Conservation (phyloP, 2,888 invertebrate species). For the Boloria euphrosyne region DNA sequence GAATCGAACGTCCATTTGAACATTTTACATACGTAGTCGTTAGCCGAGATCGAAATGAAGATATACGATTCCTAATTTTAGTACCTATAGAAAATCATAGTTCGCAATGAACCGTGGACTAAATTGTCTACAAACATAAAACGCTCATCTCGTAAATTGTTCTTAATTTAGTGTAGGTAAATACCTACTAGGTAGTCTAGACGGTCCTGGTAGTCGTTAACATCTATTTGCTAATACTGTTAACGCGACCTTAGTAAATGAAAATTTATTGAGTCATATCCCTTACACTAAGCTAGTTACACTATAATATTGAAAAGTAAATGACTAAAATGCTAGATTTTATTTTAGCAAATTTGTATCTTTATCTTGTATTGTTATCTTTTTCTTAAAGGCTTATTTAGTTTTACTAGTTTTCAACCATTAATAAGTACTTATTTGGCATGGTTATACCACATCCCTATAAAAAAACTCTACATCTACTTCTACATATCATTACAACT, state of each 20-base stretch:
- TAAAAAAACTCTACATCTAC: too few relatives aligned
- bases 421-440: too few relatives aligned
- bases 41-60: conserved; percentile 28
- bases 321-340: background rate
- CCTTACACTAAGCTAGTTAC: background rate
- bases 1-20: conserved; percentile 27
- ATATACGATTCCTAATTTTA: conserved; percentile 35
- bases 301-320: background rate
- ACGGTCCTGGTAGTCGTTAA: conserved; percentile 30
- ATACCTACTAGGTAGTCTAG: conserved; percentile 38
- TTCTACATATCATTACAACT: too few relatives aligned
- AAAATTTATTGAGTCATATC: conserved; percentile 19
- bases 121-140: conserved; percentile 73
- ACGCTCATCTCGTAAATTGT: conserved; percentile 71
- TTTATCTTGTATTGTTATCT: too few relatives aligned
- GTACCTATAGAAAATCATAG: conserved; percentile 49
- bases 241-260: conserved; percentile 25
- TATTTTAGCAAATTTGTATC: too few relatives aligned
- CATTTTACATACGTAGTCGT: conserved; percentile 23
- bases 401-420: too few relatives aligned
- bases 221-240: conserved; percentile 32
- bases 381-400: too few relatives aligned
- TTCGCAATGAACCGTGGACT: conserved; percentile 64
- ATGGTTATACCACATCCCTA: too few relatives aligned
- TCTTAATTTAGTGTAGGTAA: conserved; percentile 58